Conservation (phyloP, 2,888 invertebrate species). For the Drosophila falleni region DNA sequence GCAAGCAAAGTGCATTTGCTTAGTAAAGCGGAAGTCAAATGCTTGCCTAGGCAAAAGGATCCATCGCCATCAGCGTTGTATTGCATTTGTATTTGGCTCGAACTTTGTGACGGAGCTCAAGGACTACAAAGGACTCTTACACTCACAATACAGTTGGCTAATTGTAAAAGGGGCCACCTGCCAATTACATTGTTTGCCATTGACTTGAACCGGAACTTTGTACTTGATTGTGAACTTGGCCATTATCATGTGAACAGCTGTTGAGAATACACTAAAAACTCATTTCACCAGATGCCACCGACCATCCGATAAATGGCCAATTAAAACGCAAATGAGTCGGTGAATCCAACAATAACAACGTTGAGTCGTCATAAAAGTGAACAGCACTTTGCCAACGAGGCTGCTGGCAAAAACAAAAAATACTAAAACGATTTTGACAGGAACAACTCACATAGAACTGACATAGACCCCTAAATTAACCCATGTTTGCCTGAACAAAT, state of each 20-base stretch:
- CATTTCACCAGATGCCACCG: slow-evolving; percentile 36
- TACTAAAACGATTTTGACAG: slow-evolving; percentile 19
- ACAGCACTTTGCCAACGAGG: slow-evolving; percentile 40
- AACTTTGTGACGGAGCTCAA: slow-evolving; percentile 29
- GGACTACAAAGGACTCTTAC: slow-evolving; percentile 18
- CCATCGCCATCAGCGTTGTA: slow-evolving; percentile 3
- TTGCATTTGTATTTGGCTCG: slow-evolving; percentile 21
- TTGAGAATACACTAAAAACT: slow-evolving; percentile 27
- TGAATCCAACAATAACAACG: slow-evolving; percentile 24
- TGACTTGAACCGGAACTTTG: slow-evolving; percentile 15
- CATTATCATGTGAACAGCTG: slow-evolving; percentile 30
- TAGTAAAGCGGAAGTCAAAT: slow-evolving; percentile 64
- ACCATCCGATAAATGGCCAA: slow-evolving; percentile 56
- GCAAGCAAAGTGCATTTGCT: slow-evolving; percentile 53
- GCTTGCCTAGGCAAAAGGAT: slow-evolving; percentile 46
- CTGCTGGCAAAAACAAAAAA: slow-evolving; percentile 18
- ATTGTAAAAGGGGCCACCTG: slow-evolving; percentile 26
- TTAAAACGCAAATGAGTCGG: slow-evolving; percentile 57
- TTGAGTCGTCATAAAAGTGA: slow-evolving; percentile 42
- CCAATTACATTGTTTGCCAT: slow-evolving; percentile 51
- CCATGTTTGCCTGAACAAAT: slow-evolving; percentile 6
- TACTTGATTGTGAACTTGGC: slow-evolving; percentile 20
- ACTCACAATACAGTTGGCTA: slow-evolving; percentile 12
- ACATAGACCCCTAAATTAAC: slow-evolving; percentile 10
- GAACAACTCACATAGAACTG: neutral